Percentiles rank a stretch among this genome's conserved stretches.
Conservation (phyloP, 2,888 invertebrate species). For the Pseudococcus jackbeardsleyi region DNA sequence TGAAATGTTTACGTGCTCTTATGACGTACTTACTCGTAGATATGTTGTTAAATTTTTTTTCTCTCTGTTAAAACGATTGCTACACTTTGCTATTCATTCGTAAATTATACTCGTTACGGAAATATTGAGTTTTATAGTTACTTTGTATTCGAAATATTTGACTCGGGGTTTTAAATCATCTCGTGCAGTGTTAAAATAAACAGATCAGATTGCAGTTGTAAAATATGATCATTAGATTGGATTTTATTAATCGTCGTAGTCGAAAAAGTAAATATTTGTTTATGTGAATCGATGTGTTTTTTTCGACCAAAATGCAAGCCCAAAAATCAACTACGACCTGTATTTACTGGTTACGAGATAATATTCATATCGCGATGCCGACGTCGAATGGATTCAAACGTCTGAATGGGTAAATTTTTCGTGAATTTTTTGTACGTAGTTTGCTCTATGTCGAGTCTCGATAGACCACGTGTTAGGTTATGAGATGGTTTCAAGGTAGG, state of each 20-base stretch:
- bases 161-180: too few relatives aligned
- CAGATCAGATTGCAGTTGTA: too few relatives aligned
- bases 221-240: too few relatives aligned
- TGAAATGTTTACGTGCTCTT: neutral
- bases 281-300: neutral
- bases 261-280: neutral
- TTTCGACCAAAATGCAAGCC: neutral
- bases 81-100: neutral
- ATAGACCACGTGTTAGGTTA: neutral
- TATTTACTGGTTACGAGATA: constrained; percentile 28
- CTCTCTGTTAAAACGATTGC: neutral
- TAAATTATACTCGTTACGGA: neutral
- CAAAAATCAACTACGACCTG: neutral
- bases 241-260: neutral
- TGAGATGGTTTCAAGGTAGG: neutral
- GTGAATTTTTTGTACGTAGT: neutral
- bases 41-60: constrained; percentile 3
- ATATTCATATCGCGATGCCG: neutral
- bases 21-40: constrained; percentile 21
- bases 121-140: neutral
- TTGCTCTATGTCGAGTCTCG: neutral
- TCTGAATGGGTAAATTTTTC: constrained; percentile 17
- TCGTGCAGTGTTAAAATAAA: too few relatives aligned
- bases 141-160: neutral
- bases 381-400: neutral